These are phyloP conservation scores for Trissonchulus sp. DNA, from an alignment of 2,888 invertebrate species.

Conservation along the genomic window DNA sequence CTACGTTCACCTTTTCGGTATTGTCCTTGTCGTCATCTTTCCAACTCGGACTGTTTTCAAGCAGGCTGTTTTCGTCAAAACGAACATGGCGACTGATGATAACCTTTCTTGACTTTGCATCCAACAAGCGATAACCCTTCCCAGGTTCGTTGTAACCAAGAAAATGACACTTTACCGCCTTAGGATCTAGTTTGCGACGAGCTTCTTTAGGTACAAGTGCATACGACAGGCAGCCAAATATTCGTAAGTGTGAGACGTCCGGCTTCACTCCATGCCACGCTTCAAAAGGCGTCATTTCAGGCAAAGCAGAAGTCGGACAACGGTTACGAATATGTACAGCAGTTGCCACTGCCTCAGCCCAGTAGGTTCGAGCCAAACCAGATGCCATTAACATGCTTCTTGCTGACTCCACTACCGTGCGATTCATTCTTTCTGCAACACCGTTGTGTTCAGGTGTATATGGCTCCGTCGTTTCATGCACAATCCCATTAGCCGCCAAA, in stretches of 20 bases:
- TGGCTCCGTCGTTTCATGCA: slow-evolving; percentile 27
- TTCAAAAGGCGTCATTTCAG: slow-evolving; percentile 37
- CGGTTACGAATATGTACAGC: slow-evolving; percentile 33
- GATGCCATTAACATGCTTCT: slow-evolving; percentile 29
- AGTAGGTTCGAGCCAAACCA: slow-evolving; percentile 29
- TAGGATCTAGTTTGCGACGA: slow-evolving; percentile 31
- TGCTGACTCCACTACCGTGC: slow-evolving; percentile 28
- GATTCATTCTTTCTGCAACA: slow-evolving; percentile 32
- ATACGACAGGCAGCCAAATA: slow-evolving; percentile 36
- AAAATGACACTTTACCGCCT: slow-evolving; percentile 28
- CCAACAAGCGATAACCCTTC: slow-evolving; percentile 34
- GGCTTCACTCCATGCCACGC: slow-evolving; percentile 32
- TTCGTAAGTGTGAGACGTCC: slow-evolving; percentile 32
- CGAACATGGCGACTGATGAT: background rate
- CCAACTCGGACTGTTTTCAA: background rate
- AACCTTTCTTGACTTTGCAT: background rate
- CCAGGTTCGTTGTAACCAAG: slow-evolving; percentile 36
- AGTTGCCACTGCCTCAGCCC: slow-evolving; percentile 35
- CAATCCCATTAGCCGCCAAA: slow-evolving; percentile 19
- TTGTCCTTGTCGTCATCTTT: background rate
- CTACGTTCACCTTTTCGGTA: background rate
- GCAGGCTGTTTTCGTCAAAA: background rate
- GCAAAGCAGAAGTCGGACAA: slow-evolving; percentile 11
- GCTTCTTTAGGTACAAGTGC: slow-evolving; percentile 30
- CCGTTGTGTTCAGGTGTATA: slow-evolving; percentile 31